A percentile compares a stretch with the other conserved stretches of the same genome.
Evolutionary conservation across 1,140 invertebrate genomes (phyloP).

Genomic region (Drosophila repleta): DNA sequence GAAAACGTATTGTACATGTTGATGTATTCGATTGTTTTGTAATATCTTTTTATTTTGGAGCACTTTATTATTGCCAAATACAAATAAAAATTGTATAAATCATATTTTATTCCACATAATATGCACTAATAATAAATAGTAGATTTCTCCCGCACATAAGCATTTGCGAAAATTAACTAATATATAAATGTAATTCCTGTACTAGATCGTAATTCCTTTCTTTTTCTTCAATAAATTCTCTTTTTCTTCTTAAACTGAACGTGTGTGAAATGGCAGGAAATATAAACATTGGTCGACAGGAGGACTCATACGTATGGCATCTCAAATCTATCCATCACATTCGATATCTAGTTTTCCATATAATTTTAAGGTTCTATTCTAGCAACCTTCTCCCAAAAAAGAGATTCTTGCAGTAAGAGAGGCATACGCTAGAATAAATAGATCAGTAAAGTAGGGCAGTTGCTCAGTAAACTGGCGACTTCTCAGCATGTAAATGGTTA

Average conservation of each 20-base stretch:
- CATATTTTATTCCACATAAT: conserved; percentile 23
- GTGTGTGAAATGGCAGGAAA: conserved; percentile 43
- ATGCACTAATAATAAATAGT: conserved; percentile 29
- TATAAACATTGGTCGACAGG: no score
- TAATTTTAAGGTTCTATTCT: no score
- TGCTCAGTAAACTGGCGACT: no score
- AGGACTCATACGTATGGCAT: no score
- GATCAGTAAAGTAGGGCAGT: no score
- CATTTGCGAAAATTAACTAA: conserved; percentile 46
- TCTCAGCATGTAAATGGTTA: no score
- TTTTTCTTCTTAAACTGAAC: conserved; percentile 55
- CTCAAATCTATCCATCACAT: no score
- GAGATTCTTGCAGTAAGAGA: no score
- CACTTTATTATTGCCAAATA: conserved; percentile 28
- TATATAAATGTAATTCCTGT: conserved; percentile 28
- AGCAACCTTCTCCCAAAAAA: no score
- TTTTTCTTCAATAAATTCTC: conserved; percentile 55
- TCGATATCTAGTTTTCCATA: no score
- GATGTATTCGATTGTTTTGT: conserved; percentile 32
- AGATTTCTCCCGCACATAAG: conserved; percentile 66
- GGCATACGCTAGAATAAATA: no score
- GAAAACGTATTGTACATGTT: conserved; percentile 53
- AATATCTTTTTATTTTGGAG: conserved; percentile 11
- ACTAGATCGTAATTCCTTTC: conserved; percentile 18
- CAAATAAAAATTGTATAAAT: conserved; percentile 28